Conservation (phyloP, 1,140 invertebrate genomes). For the Ostrea denselamellosa region DNA sequence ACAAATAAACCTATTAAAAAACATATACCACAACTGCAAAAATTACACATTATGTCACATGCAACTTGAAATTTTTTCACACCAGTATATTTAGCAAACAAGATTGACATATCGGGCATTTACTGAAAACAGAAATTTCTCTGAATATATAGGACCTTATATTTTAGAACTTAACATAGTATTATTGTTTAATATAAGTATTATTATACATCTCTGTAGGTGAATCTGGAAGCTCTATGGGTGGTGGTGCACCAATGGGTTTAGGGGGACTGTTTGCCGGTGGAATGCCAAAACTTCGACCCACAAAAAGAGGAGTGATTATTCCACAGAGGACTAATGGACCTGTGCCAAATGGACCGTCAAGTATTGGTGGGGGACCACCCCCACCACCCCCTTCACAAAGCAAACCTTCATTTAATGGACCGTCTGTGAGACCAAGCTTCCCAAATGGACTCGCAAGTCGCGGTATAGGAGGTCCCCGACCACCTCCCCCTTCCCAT, state of each 20-base stretch:
- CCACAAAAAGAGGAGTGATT: constrained; percentile 22
- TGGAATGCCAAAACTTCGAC: constrained; percentile 8
- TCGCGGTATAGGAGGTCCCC: constrained; percentile 35
- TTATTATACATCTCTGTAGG: neutral
- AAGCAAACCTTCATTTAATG: constrained; percentile 39
- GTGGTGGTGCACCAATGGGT: constrained; percentile 4
- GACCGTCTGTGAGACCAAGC: constrained; percentile 26
- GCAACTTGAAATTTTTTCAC: too few species aligned
- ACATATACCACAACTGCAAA: too few species aligned
- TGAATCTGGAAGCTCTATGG: neutral
- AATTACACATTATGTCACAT: too few species aligned
- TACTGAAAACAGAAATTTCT: too few species aligned
- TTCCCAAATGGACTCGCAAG: constrained; percentile 25
- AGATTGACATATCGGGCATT: too few species aligned
- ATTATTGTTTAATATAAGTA: neutral
- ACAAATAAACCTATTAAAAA: too few species aligned
- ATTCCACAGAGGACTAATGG: constrained; percentile 20
- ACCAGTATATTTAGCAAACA: too few species aligned
- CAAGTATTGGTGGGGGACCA: constrained; percentile 9
- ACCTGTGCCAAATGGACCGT: constrained; percentile 35
- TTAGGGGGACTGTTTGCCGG: neutral
- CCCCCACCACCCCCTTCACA: neutral
- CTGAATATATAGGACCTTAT: too few species aligned
- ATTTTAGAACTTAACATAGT: too few species aligned
- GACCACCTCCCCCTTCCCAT: constrained; percentile 43